Evolutionary conservation across 2,113 vertebrate genomes (phyloP).

Genomic region (Ardeotis arabs): DNA sequence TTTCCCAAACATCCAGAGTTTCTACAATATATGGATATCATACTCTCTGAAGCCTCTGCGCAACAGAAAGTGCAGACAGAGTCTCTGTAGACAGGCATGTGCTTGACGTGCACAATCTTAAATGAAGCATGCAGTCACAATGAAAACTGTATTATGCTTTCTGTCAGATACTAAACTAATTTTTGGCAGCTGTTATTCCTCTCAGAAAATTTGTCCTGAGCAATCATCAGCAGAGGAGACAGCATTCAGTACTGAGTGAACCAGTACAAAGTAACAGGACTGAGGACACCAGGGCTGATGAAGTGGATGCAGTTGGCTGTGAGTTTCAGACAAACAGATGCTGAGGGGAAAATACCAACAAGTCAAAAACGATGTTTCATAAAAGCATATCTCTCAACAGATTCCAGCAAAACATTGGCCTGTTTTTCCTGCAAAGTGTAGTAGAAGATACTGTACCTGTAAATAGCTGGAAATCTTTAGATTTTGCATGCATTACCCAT

Average conservation of each 20-base stretch:
- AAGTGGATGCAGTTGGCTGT: neutral
- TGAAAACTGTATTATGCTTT: neutral
- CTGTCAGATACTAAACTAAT: neutral
- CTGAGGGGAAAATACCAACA: neutral
- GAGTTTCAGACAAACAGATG: neutral
- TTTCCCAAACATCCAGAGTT: neutral
- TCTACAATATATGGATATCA: rapidly evolving
- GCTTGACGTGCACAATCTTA: neutral
- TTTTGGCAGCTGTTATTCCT: neutral
- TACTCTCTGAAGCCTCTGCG: neutral
- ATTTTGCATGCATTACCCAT: neutral
- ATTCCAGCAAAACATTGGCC: neutral
- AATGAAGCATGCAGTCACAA: neutral
- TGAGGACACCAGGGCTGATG: neutral
- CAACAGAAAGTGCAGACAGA: neutral
- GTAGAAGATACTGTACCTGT: neutral
- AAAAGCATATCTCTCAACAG: neutral
- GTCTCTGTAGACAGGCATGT: neutral
- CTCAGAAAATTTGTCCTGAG: constrained; percentile 18
- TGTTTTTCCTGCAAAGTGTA: neutral
- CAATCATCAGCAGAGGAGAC: neutral
- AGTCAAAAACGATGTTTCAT: neutral
- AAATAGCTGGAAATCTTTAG: neutral
- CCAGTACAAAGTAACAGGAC: neutral
- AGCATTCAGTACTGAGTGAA: neutral